Base-by-base conservation (phyloP, 2,888 invertebrate species). In the Tetragnatha montana region DNA sequence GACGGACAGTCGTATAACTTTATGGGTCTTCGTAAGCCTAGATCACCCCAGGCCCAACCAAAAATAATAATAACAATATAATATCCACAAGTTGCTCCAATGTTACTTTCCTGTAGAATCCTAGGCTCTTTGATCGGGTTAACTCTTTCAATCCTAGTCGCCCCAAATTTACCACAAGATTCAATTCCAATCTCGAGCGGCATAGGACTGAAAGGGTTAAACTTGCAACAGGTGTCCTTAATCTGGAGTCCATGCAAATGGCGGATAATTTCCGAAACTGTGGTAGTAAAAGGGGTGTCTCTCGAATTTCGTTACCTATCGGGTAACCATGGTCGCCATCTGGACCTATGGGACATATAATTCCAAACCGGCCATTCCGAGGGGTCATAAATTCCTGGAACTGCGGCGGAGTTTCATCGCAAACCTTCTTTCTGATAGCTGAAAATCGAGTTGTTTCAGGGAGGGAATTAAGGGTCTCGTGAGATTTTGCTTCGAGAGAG, bases 321-420 rank as follows among this genome's bases (percentile, higher is more conserved):
- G 8, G 8, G 22, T 19, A 76, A 76, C 60, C 14, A 60, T 22
- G 17, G 14, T 22, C 4, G 17, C 60, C 60, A 78, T 78, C 21
- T 78, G 19, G 21, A 35, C 78, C 78, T 60, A 6, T 50, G 19
- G 78, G 78, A 21, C 51, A 60, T 21, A 60, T 60, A 78, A 78
- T 60, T 78, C 60, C 60, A 47, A 21, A 60, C 6, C 7, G 78
- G 14, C 60, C 60, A 17, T 51, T 78, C 6, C 17, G 17, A 21
- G 17, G 17, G 14, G 47, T 17, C n/a, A 22, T 68, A 22, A 78
- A 78, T 78, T 68, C 60, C 22, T 21, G 50, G 22, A 60, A 60
- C 14, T 60, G 60, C 60, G 17, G 60, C 10, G 60, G 14, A 60
- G 14, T 60, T 17, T 60, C 60, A 60, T 60, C 60, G 17, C 7